A percentile compares a stretch with the other conserved stretches of the same genome.
Conservation (phyloP, 2,888 invertebrate genomes). For the Stramonita haemastoma region DNA sequence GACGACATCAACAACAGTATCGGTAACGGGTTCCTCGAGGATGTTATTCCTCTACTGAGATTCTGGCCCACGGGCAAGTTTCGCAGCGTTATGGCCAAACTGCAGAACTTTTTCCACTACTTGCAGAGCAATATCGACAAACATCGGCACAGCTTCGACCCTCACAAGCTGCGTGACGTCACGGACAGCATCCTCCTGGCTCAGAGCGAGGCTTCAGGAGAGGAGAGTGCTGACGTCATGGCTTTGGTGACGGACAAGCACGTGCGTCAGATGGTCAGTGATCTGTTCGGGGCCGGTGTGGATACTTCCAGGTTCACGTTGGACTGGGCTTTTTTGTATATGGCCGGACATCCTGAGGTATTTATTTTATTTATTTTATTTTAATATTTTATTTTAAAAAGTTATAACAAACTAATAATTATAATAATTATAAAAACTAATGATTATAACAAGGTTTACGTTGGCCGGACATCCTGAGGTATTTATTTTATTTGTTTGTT, state of each 20-base stretch:
- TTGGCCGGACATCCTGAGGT: constrained; percentile 48
- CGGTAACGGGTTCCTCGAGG: constrained; percentile 43
- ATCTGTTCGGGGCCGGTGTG: constrained; percentile 50
- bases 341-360: constrained; percentile 49
- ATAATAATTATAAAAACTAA: too few relatives aligned
- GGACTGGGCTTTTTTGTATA: constrained; percentile 46
- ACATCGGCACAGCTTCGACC: constrained; percentile 42
- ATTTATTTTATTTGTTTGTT: too few relatives aligned
- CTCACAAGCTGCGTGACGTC: constrained; percentile 44
- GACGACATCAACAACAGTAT: not conserved
- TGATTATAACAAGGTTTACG: constrained; percentile 41
- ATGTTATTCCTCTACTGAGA: constrained; percentile 39
- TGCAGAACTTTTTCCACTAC: not conserved
- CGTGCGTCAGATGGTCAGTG: constrained; percentile 34
- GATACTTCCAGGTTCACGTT: constrained; percentile 51
- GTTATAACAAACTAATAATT: not conserved
- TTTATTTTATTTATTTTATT: too few relatives aligned
- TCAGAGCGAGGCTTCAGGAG: constrained; percentile 42
- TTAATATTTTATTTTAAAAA: too few relatives aligned
- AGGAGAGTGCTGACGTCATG: constrained; percentile 43
- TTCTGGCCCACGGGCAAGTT: constrained; percentile 36
- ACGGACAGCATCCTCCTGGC: constrained; percentile 49
- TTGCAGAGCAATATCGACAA: constrained; percentile 14
- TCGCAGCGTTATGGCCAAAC: not conserved
- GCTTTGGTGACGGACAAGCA: constrained; percentile 43